These are phyloP conservation scores for Bathynomus jamesi DNA, from an alignment of 1,140 invertebrate genomes.

Conservation along the genomic window DNA sequence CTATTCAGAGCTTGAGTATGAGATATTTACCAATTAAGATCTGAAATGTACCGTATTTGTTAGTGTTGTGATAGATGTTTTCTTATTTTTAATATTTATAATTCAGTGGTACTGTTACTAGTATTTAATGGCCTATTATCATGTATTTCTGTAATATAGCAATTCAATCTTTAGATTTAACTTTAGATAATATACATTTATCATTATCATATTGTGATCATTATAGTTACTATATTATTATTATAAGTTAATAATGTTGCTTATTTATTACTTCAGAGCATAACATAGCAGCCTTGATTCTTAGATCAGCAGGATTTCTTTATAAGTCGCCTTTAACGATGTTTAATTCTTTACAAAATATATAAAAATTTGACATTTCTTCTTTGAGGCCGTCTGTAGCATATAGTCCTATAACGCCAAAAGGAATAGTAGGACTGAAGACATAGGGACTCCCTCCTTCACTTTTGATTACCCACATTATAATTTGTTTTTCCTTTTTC, in stretches of 20 bases:
- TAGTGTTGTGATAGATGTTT: constrained; percentile 1
- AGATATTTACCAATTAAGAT: neutral
- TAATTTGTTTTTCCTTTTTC: constrained; percentile 17
- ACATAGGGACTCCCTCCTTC: too few relatives aligned
- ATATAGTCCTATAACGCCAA: too few relatives aligned
- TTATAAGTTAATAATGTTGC: neutral
- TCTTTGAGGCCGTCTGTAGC: too few relatives aligned
- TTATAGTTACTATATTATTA: neutral
- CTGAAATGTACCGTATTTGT: neutral
- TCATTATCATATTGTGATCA: neutral
- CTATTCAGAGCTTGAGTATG: neutral
- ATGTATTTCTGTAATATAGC: too few relatives aligned
- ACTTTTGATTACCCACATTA: neutral
- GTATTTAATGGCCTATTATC: neutral
- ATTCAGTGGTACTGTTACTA: neutral
- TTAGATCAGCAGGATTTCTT: neutral
- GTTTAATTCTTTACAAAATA: too few relatives aligned
- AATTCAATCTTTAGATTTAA: too few relatives aligned
- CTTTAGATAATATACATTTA: too few relatives aligned
- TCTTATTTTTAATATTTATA: neutral
- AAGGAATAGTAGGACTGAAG: too few relatives aligned
- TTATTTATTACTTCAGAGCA: neutral
- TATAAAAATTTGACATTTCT: too few relatives aligned
- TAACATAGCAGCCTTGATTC: neutral
- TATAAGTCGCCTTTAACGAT: too few relatives aligned